Evolutionary conservation across 2,113 vertebrate genomes (phyloP).

Genomic region (Notiomystis cincta): DNA sequence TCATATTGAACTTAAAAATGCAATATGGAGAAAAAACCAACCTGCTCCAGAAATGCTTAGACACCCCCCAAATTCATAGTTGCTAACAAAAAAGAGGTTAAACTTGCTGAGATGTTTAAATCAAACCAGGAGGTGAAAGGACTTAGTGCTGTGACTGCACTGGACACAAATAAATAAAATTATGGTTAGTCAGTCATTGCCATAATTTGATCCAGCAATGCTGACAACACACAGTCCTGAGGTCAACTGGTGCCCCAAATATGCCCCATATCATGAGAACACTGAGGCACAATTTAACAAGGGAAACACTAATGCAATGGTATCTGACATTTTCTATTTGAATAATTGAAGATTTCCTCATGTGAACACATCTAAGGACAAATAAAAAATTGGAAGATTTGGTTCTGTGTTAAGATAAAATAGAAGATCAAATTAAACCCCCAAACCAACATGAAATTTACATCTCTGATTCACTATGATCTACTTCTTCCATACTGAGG

Average conservation of each 20-base stretch:
- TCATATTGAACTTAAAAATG: not conserved
- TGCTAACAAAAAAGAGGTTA: not conserved
- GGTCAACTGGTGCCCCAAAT: not conserved
- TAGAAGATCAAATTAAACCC: not conserved
- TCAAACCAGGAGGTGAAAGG: not conserved
- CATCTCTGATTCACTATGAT: not conserved
- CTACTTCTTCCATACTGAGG: not conserved
- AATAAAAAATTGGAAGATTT: not conserved
- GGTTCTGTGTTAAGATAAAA: not conserved
- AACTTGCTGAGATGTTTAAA: not conserved
- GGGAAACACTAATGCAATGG: not conserved
- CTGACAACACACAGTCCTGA: not conserved
- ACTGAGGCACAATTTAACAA: not conserved
- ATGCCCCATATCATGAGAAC: not conserved
- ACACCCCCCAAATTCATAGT: accelerated
- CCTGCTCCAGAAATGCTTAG: not conserved
- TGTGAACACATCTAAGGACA: not conserved
- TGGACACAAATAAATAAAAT: not conserved
- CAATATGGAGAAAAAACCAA: not conserved
- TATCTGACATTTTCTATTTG: not conserved
- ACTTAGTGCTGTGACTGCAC: not conserved
- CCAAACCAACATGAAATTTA: not conserved
- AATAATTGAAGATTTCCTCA: not conserved
- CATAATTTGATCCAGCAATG: not conserved
- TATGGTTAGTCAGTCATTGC: not conserved